A percentile compares a stretch with the other conserved stretches of the same genome.
phyloP scores from a whole-genome alignment of 2,113 vertebrate species.

The Saimiri boliviensis region DNA sequence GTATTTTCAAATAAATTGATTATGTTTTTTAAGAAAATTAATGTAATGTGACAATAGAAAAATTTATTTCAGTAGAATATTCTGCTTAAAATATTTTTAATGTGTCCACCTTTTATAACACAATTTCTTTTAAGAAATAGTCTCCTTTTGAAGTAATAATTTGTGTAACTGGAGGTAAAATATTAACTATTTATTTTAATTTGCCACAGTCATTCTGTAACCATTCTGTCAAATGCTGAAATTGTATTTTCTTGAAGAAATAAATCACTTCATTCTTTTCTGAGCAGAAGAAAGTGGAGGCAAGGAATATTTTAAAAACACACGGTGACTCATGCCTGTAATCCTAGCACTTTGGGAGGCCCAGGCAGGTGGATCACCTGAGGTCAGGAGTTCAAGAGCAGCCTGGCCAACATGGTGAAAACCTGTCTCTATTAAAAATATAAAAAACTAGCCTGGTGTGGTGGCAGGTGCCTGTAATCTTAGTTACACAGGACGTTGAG shows the following conservation, averaged over 20 bases:
- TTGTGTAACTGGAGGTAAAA: neutral
- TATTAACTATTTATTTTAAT: neutral
- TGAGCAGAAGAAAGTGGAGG: accelerated
- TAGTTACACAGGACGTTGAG: no score
- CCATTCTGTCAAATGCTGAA: neutral
- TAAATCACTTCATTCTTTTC: neutral
- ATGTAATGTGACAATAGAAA: neutral
- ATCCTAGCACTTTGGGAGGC: no score
- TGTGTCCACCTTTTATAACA: neutral
- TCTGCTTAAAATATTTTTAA: neutral
- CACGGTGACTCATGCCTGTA: neutral
- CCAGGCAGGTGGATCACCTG: no score
- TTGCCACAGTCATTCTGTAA: neutral
- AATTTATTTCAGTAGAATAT: neutral
- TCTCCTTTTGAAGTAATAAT: neutral
- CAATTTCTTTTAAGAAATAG: neutral
- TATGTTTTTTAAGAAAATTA: neutral
- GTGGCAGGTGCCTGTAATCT: no score
- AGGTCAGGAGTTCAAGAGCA: no score
- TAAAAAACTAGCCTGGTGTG: no score
- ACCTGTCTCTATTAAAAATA: no score
- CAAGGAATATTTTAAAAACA: neutral
- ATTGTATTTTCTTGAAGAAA: neutral
- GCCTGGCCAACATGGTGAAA: no score
- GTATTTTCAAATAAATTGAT: neutral